Conservation (phyloP, 2,113 vertebrate genomes). For the Stegastes partitus region DNA sequence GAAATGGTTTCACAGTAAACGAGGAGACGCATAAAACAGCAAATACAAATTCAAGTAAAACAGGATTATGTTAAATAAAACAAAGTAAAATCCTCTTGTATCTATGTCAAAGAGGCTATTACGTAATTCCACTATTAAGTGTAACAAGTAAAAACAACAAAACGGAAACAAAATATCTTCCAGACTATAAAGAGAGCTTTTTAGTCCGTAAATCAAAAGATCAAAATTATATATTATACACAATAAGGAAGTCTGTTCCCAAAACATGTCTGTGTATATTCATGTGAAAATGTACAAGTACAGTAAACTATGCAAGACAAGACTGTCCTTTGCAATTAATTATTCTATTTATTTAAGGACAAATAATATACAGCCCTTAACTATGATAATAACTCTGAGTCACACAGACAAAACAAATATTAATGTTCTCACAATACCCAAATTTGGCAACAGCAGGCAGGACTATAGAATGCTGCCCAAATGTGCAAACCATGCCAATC, state of each 20-base stretch:
- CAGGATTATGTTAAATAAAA: conserved; percentile 80
- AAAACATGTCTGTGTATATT: conserved; percentile 71
- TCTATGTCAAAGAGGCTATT: conserved; percentile 35
- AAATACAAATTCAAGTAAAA: conserved; percentile 86
- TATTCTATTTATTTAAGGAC: conserved; percentile 72
- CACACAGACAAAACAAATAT: conserved; percentile 68
- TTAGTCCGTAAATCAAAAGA: conserved; percentile 49
- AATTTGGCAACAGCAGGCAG: conserved; percentile 82
- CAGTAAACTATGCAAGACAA: conserved; percentile 64
- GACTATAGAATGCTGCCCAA: conserved; percentile 68
- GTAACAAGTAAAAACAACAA: conserved; percentile 36
- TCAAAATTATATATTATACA: conserved; percentile 56
- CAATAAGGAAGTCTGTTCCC: conserved; percentile 33
- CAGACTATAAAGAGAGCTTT: conserved; percentile 51
- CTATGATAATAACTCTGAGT: conserved; percentile 75
- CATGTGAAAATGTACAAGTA: conserved; percentile 70
- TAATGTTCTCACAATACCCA: conserved; percentile 69
- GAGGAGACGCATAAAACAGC: conserved; percentile 44
- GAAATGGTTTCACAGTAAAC: conserved; percentile 71
- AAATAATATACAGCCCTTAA: conserved; percentile 82
- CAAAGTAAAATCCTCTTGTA: conserved; percentile 39
- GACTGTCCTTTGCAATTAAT: conserved; percentile 56
- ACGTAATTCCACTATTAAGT: conserved; percentile 55
- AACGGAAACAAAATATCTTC: conserved; percentile 50
- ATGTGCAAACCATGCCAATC: conserved; percentile 84